Percentiles rank a stretch among this genome's conserved stretches.
Conservation (phyloP, 2,797 vertebrate species). For the Microcaecilia unicolor region DNA sequence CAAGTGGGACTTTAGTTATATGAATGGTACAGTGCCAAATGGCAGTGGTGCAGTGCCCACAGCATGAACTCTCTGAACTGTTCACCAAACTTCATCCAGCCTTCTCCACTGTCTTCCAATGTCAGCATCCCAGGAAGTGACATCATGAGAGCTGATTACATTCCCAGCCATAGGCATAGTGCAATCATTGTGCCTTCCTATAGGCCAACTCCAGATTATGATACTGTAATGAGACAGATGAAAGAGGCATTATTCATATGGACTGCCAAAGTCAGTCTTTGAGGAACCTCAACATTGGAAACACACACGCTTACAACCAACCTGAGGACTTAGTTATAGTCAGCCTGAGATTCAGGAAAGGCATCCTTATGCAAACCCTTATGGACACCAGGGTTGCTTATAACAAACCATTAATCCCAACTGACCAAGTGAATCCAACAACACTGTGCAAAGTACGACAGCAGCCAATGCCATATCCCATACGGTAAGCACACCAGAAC, state of each 20-base stretch:
- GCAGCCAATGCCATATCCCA: constrained; percentile 79
- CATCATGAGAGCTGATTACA: constrained; percentile 87
- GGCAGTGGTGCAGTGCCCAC: constrained; percentile 88
- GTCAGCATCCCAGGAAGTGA: constrained; percentile 88
- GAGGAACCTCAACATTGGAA: constrained; percentile 88
- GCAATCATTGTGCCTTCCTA: constrained; percentile 93
- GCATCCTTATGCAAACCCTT: constrained; percentile 63
- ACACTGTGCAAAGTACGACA: constrained; percentile 37
- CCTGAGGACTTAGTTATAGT: constrained; percentile 87
- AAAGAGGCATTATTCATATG: constrained; percentile 65
- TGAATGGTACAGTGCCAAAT: constrained; percentile 80
- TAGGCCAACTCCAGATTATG: constrained; percentile 89
- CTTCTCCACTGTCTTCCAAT: constrained; percentile 88
- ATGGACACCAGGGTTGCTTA: constrained; percentile 64
- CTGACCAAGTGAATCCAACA: constrained; percentile 60
- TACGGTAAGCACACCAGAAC: constrained; percentile 88
- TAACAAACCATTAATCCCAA: constrained; percentile 58
- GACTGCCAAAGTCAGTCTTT: constrained; percentile 89
- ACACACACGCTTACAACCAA: constrained; percentile 81
- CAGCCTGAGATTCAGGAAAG: constrained; percentile 89
- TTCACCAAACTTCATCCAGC: constrained; percentile 81
- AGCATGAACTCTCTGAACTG: constrained; percentile 88
- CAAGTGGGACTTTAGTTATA: constrained; percentile 66
- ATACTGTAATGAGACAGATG: constrained; percentile 86
- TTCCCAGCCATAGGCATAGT: constrained; percentile 88